Conservation (phyloP, 2,888 invertebrate species). For the Lapara coniferarum region DNA sequence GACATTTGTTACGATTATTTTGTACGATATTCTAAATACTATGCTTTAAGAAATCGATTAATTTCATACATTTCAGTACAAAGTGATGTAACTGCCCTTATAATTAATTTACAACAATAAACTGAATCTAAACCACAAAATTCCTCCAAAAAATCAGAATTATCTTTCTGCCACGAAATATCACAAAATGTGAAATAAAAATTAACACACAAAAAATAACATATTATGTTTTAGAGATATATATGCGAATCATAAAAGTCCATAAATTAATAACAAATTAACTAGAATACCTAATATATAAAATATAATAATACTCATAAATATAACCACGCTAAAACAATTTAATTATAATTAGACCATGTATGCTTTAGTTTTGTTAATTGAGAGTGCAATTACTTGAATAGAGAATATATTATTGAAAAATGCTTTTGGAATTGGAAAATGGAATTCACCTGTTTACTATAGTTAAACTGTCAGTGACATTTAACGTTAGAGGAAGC, state of each 20-base stretch:
- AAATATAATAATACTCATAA: slow-evolving; percentile 17
- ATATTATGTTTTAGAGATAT: background rate
- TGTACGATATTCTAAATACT: slow-evolving; percentile 16
- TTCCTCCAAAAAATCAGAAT: background rate
- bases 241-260: background rate
- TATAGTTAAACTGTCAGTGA: no score
- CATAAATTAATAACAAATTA: slow-evolving; percentile 12
- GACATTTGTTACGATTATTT: slow-evolving; percentile 21
- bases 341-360: background rate
- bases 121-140: slow-evolving; percentile 2
- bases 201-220: background rate
- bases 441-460: no score
- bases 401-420: background rate
- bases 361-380: background rate
- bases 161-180: background rate
- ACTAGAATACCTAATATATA: background rate
- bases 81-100: slow-evolving; percentile 13
- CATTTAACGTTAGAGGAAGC: no score
- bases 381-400: background rate
- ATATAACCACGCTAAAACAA: background rate
- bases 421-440: no score
- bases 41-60: slow-evolving; percentile 9
- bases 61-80: slow-evolving; percentile 19
- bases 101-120: slow-evolving; percentile 4
- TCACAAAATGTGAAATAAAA: slow-evolving; percentile 2